Evolutionary conservation across 2,888 invertebrate genomes (phyloP), one percentile per base, ranked within the genome.

Genomic region (Nephrotoma guestfalica): DNA sequence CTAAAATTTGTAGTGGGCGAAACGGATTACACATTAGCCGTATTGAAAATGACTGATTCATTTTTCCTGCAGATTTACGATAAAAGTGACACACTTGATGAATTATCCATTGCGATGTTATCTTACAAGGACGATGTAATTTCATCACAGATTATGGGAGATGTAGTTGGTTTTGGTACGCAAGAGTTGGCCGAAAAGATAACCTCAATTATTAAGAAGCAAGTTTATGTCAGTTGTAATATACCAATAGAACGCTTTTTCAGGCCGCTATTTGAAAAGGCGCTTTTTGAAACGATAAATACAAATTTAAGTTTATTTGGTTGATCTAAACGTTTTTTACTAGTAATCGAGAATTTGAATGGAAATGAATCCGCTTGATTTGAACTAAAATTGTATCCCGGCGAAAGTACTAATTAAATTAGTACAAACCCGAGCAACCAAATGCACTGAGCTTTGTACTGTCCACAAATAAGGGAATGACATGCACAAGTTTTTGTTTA

Each of bases 181-280:
- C 88, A 89, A 87, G 90, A 89, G 87, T 87, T 92, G 41, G 90
- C 91, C 0, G 88, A 88, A 86, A 91, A 91, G 88, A 87, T 93
- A 40, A 89, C 91, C 0, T 92, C 91, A 88, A 91, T 90, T 87
- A 88, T 92, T 13, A 89, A 90, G 4, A 93, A 92, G 88, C 91
- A 91, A 86, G 91, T 93, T 11, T 93, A 90, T 88, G 89, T 93
- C n/a, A 93, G 93, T 89, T 92, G 91, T 88, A 93, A 93, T 89
- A 86, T 92, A 6, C 89, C 90, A 43, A 88, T 90, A 6, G 91
- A 92, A 89, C 89, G 89, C 87, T 88, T 90, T 84, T 88, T 89
- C 11, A 87, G 90, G 71, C 90, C 91, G 4, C 84, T 89, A 45
- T 87, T 93, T 51, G 92, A 92, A 88, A 90, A 91, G 88, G 89